A percentile compares a stretch with the other conserved stretches of the same genome.
Conservation (phyloP, 2,888 invertebrate species). For the Tetragonula carbonaria region DNA sequence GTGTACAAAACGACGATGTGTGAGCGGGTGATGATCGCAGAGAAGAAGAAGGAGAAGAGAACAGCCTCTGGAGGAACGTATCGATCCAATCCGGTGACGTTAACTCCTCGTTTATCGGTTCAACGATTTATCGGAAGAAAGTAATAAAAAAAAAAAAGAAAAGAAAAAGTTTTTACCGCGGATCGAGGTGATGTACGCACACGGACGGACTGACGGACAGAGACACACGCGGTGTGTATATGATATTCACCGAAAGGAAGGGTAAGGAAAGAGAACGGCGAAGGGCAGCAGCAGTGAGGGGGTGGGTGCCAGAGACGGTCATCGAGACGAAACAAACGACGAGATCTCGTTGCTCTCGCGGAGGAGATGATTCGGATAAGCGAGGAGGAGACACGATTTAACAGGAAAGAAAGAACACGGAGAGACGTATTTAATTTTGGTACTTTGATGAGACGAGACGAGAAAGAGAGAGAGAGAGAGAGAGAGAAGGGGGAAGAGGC, state of each 20-base stretch:
- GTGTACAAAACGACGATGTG: constrained; percentile 6
- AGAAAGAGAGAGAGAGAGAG: no score
- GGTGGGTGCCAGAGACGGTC: neutral
- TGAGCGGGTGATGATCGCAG: constrained; percentile 34
- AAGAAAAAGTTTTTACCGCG: neutral
- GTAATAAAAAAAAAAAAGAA: no score
- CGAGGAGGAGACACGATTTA: constrained; percentile 32
- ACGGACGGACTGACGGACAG: neutral
- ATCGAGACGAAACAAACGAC: constrained; percentile 35
- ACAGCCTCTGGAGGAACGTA: constrained; percentile 38
- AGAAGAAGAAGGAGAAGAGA: neutral
- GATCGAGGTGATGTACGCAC: neutral
- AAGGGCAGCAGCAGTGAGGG: neutral
- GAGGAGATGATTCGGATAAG: constrained; percentile 49
- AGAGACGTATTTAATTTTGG: neutral
- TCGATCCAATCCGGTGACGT: constrained; percentile 58
- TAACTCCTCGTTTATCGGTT: constrained; percentile 62
- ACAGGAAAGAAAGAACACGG: neutral
- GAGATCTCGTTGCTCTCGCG: constrained; percentile 47
- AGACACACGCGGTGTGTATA: neutral
- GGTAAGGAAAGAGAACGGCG: neutral
- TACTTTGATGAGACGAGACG: constrained; percentile 10
- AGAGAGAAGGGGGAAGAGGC: no score
- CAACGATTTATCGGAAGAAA: constrained; percentile 33
- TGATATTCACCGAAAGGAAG: neutral